These are phyloP conservation scores for Aptenodytes forsteri DNA, from an alignment of 2,113 vertebrate species.

Conservation along the genomic window DNA sequence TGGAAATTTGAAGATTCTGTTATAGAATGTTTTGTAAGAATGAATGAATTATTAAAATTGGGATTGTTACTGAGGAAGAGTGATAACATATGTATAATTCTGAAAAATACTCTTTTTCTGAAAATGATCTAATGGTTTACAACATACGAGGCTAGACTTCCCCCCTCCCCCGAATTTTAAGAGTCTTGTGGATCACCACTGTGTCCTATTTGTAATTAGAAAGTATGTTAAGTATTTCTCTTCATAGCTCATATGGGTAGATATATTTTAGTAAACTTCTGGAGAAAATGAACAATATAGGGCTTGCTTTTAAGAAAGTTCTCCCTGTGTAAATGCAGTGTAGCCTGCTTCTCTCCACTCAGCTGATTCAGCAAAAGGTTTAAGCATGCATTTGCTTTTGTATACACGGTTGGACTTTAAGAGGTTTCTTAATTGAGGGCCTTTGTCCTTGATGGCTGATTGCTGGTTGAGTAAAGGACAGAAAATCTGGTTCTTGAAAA, in stretches of 20 bases:
- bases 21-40: not conserved
- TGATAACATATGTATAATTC: not conserved
- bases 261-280: not conserved
- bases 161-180: not conserved
- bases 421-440: not conserved
- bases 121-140: not conserved
- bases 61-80: not conserved
- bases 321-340: not conserved
- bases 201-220: not conserved
- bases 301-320: not conserved
- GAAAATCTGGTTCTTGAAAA: not conserved
- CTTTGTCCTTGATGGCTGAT: not conserved
- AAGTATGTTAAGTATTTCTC: not conserved
- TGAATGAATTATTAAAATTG: not conserved
- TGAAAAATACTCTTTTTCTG: not conserved
- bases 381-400: not conserved
- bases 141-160: accelerated
- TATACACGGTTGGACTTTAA: not conserved
- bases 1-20: not conserved
- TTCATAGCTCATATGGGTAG: not conserved
- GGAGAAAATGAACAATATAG: not conserved
- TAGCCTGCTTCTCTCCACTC: not conserved
- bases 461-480: not conserved
- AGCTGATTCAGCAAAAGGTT: not conserved
- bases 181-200: not conserved